phyloP scores from a whole-genome alignment of 2,113 vertebrate genomes.

The Nerophis ophidion region DNA sequence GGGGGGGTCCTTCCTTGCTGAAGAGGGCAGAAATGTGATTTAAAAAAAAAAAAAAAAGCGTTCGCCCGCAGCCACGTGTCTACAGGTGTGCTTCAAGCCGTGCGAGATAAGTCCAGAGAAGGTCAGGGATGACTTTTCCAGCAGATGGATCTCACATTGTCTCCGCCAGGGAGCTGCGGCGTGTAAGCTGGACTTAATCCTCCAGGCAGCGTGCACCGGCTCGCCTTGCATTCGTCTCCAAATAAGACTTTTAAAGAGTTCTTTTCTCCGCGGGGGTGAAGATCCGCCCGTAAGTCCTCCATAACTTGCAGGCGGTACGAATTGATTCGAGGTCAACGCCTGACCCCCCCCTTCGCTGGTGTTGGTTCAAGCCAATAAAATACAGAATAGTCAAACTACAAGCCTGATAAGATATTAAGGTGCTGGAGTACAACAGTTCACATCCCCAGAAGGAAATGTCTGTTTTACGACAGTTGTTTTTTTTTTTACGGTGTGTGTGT shows the following conservation, averaged over 20 bases:
- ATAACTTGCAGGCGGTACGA: slow-evolving; percentile 1
- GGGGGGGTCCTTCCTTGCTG: slow-evolving; percentile 41
- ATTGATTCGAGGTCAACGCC: slow-evolving; percentile 42
- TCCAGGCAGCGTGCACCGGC: slow-evolving; percentile 19
- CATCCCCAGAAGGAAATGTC: slow-evolving; percentile 12
- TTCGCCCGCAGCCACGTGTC: slow-evolving; percentile 24
- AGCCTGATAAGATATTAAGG: slow-evolving; percentile 32
- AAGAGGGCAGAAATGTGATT: slow-evolving; percentile 17
- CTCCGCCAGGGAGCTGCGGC: slow-evolving; percentile 32
- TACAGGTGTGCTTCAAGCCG: slow-evolving; percentile 49
- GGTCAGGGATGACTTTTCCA: slow-evolving; percentile 28
- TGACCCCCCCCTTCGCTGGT: background rate
- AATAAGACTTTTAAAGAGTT: slow-evolving; percentile 19
- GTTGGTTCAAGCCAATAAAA: slow-evolving; percentile 27
- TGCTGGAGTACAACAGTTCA: slow-evolving; percentile 15
- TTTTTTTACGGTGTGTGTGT: slow-evolving; percentile 22
- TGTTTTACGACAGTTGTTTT: slow-evolving; percentile 23
- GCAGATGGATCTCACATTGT: slow-evolving; percentile 38
- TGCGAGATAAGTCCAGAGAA: slow-evolving; percentile 51
- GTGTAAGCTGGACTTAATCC: slow-evolving; percentile 43
- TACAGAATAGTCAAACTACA: slow-evolving; percentile 30
- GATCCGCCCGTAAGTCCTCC: slow-evolving; percentile 9
- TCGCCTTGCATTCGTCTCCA: slow-evolving; percentile 34
- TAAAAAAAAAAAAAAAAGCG: slow-evolving; percentile 19
- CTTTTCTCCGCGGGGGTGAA: slow-evolving; percentile 1